Percentiles rank a stretch among this genome's conserved stretches.
Conservation (phyloP, 2,888 invertebrate genomes). For the Willowsia nigromaculata region DNA sequence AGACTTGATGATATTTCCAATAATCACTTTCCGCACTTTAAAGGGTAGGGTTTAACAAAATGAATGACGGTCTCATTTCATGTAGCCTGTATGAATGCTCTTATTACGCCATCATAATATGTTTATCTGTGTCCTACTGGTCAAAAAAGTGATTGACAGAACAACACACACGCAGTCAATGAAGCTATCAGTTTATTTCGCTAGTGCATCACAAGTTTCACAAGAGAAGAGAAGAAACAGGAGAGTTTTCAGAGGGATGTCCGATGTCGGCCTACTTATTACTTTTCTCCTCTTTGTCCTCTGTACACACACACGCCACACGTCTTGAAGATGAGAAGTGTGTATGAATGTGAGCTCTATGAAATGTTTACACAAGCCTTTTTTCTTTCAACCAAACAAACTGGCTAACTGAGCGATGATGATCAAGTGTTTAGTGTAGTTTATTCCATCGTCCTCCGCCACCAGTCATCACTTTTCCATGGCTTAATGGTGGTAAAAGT, state of each 20-base stretch:
- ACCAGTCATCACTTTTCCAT: not conserved
- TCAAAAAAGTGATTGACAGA: slow-evolving; percentile 38
- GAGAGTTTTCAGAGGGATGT: not conserved
- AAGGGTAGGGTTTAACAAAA: too few species aligned
- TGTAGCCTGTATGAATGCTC: not conserved
- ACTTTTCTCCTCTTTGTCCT: not conserved
- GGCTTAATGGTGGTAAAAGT: not conserved
- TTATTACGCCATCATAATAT: not conserved
- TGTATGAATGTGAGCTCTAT: too few species aligned
- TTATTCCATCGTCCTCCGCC: not conserved
- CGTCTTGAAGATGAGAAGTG: too few species aligned
- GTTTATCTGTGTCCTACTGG: not conserved
- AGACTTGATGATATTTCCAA: too few species aligned
- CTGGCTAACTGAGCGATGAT: slow-evolving; percentile 13
- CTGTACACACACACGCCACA: not conserved
- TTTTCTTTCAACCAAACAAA: slow-evolving; percentile 43
- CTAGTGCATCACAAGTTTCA: slow-evolving; percentile 15
- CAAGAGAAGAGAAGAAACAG: slow-evolving; percentile 27
- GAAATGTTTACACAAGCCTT: slow-evolving; percentile 51
- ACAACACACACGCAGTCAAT: slow-evolving; percentile 30
- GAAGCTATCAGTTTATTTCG: not conserved
- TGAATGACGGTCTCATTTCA: too few species aligned
- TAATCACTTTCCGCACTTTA: too few species aligned
- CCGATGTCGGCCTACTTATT: slow-evolving; percentile 6
- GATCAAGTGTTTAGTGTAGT: slow-evolving; percentile 28